Evolutionary conservation across 2,888 invertebrate genomes (phyloP), one percentile per base, ranked within the genome.

Genomic region (Brenthis daphne): DNA sequence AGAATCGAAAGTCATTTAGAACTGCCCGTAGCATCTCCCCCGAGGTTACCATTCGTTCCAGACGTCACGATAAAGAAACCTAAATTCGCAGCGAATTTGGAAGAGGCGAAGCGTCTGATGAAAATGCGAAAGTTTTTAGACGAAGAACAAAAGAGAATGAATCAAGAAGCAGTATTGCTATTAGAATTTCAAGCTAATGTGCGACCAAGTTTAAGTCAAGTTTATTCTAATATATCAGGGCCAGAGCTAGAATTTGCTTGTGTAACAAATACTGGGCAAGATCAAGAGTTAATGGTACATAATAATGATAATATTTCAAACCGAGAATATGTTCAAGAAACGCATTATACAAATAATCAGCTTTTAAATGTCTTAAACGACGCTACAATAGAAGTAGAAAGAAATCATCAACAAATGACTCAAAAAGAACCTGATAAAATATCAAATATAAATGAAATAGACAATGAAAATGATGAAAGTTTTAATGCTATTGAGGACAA

Each of bases 1-100:
- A 84, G 89, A 77, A 84, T 90, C 4, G 92, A 92, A 61, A 88
- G 86, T 47, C 89, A 87, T 74, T 78, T 92, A 72, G 89, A 89
- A 76, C 82, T 78, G 1, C 90, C 89, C 5, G 83, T 90, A 58
- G 75, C 82, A 8, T 82, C 86, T 0, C 89, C 90, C 0, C 88
- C 90, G 2, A 78, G 89, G 50, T 71, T 91, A 14, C 87, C 90
- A 2, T 90, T 90, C 67, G 89, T 90, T 1, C 89, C 91, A n/a
- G 91, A 92, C 60, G 85, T 93, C 0, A 93, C 93, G 14, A 77
- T 94, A 43, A 95, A 94, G 73, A 96, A 96, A 80, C 95, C 95
- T 0, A 96, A 95, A 86, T 94, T 95, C 68, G 95, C 95, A 0
- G 94, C 94, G 0, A 96, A 95, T 82, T 91, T 95, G 56, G 92